Evolutionary conservation across 2,113 vertebrate species (phyloP), one percentile per base, ranked within the genome.

Genomic region (Lamprologus speciosus): DNA sequence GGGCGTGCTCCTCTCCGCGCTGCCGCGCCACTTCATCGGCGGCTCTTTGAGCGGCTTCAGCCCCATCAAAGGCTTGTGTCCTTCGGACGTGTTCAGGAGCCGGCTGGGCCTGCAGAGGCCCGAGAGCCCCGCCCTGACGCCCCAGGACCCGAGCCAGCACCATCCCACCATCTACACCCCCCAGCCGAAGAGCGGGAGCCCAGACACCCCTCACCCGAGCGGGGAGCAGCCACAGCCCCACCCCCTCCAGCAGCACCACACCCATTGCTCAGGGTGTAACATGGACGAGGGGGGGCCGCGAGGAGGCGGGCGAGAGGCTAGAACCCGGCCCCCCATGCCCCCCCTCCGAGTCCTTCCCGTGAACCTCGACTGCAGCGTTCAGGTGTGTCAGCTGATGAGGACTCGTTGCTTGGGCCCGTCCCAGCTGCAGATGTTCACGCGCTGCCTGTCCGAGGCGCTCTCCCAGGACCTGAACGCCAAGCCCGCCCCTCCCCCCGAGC

Each of bases 331-430:
- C 4, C 86, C 93, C 1, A 86, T 96, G 68, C 96, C 96, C 26
- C 96, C 96, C 2, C 95, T 97, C 17, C 86, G 96, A 57, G 96
- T 97, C 75, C 92, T 97, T 19, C 97, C 97, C 1, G 55, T 97
- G 40, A 96, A 97, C 86, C 94, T 97, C n/a, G 97, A 96, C 91
- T 97, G 97, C 82, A 96, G 95, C 28, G 94, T 97, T 60, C 96
- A 97, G 89, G 95, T 97, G n/a, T 93, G 94, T 17, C 96, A 96
- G 93, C 90, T 97, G 86, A 97, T 97, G 96, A 92, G 94, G 65
- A 94, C 94, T 33, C 95, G 92, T 8, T 94, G 93, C 2, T 84
- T 97, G 47, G 96, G 95, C 21, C 89, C 96, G 1, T 82, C 95
- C 4, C 96, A 97, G 82, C 92, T 97, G 82, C 94, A 95, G 89